These are phyloP conservation scores for Aurelia sp. DNA, from an alignment of 30 jellyfish, hydroid and myxozoan species.

Conservation along the genomic window DNA sequence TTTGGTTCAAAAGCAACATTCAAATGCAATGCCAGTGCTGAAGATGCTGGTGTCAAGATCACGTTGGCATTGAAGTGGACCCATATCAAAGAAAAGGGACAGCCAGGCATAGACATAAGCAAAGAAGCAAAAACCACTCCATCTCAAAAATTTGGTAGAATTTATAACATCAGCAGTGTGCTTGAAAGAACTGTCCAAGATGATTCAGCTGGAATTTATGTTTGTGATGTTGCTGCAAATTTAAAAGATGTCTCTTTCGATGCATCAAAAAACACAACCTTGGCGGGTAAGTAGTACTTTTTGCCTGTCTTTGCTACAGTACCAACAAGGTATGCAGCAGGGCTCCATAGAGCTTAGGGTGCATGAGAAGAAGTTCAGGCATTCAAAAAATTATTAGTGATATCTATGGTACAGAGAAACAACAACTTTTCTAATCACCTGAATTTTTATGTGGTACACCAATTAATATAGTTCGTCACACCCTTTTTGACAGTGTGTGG, in stretches of 20 bases:
- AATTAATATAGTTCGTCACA: too few species aligned
- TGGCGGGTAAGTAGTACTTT: too few species aligned
- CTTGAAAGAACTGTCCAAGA: slow-evolving; percentile 5
- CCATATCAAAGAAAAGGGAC: neutral
- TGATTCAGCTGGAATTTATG: slow-evolving; percentile 2
- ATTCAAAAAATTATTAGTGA: too few species aligned
- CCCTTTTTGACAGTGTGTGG: too few species aligned
- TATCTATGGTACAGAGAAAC: too few species aligned
- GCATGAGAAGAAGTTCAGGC: too few species aligned
- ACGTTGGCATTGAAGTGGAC: slow-evolving; percentile 16
- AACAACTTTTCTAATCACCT: too few species aligned
- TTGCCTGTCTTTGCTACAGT: too few species aligned
- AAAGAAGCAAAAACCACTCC: neutral
- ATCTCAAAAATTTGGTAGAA: neutral
- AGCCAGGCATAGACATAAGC: slow-evolving; percentile 18
- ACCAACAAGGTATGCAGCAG: too few species aligned
- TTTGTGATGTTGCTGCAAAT: neutral
- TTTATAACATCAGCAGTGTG: slow-evolving; percentile 5
- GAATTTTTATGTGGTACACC: too few species aligned
- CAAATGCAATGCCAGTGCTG: slow-evolving; percentile 30
- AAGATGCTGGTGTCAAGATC: neutral
- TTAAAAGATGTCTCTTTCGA: neutral
- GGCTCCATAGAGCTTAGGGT: too few species aligned
- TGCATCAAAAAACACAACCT: neutral
- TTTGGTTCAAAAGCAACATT: slow-evolving; percentile 23